Conservation (phyloP, 2,888 invertebrate species). For the Dusona sp. region DNA sequence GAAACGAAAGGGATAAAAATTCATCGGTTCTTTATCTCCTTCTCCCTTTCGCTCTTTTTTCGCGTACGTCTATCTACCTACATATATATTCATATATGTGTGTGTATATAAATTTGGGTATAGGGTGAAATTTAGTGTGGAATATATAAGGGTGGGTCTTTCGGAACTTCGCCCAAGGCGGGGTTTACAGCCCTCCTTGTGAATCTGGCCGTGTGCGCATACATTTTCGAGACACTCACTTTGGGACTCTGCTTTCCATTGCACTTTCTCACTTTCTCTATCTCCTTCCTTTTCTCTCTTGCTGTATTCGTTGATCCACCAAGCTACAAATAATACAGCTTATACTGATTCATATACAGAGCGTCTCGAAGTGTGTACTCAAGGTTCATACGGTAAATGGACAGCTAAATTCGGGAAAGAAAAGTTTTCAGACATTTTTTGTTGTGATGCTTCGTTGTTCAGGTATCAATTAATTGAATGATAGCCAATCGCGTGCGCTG, state of each 20-base stretch:
- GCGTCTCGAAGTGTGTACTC: background rate
- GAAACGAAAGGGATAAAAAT: constrained; percentile 58
- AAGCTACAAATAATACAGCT: constrained; percentile 71
- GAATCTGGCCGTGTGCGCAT: constrained; percentile 84
- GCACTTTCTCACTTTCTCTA: constrained; percentile 45
- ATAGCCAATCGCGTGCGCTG: background rate
- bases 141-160: constrained; percentile 71
- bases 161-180: constrained; percentile 82
- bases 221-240: constrained; percentile 80
- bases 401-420: background rate
- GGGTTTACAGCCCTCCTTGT: constrained; percentile 84
- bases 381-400: background rate
- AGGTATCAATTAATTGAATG: background rate
- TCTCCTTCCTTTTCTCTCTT: constrained; percentile 26
- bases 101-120: constrained; percentile 31
- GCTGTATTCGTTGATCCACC: constrained; percentile 72
- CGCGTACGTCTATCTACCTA: constrained; percentile 20
- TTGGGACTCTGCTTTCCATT: constrained; percentile 57
- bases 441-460: background rate
- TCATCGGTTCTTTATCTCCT: constrained; percentile 43
- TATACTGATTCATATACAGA: constrained; percentile 35
- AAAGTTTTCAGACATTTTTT: background rate
- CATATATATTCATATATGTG: constrained; percentile 17
- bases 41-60: constrained; percentile 27
- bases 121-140: constrained; percentile 73